These are phyloP conservation scores for Delia radicum DNA, from an alignment of 1,140 invertebrate genomes.

Conservation along the genomic window DNA sequence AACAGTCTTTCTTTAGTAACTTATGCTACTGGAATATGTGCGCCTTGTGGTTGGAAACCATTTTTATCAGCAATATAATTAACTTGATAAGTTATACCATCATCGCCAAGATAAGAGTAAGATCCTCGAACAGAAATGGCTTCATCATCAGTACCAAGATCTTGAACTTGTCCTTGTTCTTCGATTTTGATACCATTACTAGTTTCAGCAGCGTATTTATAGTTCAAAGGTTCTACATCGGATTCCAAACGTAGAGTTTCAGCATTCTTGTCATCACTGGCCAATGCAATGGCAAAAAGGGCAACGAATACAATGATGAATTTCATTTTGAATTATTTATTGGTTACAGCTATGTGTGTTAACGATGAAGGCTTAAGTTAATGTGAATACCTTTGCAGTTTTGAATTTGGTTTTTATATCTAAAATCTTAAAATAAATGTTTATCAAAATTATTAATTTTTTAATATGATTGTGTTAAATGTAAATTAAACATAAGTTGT, in stretches of 20 bases:
- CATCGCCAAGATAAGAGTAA: constrained; percentile 66
- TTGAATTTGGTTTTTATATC: not conserved
- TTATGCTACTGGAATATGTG: constrained; percentile 64
- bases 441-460: too few species aligned
- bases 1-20: not conserved
- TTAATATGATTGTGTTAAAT: too few species aligned
- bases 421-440: too few species aligned
- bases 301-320: constrained; percentile 32
- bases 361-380: not conserved
- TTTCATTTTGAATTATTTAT: constrained; percentile 26
- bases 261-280: constrained; percentile 43
- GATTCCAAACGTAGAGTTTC: constrained; percentile 56
- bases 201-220: constrained; percentile 59
- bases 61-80: constrained; percentile 61
- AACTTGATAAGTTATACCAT: constrained; percentile 64
- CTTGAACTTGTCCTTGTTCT: constrained; percentile 59
- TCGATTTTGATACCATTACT: constrained; percentile 64
- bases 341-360: not conserved
- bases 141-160: constrained; percentile 62
- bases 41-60: constrained; percentile 64
- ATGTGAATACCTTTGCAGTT: not conserved
- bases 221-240: constrained; percentile 47
- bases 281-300: constrained; percentile 26
- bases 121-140: constrained; percentile 62
- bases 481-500: too few species aligned